Conservation (phyloP, 2,113 vertebrate genomes). For the Epinephelus fuscoguttatus region DNA sequence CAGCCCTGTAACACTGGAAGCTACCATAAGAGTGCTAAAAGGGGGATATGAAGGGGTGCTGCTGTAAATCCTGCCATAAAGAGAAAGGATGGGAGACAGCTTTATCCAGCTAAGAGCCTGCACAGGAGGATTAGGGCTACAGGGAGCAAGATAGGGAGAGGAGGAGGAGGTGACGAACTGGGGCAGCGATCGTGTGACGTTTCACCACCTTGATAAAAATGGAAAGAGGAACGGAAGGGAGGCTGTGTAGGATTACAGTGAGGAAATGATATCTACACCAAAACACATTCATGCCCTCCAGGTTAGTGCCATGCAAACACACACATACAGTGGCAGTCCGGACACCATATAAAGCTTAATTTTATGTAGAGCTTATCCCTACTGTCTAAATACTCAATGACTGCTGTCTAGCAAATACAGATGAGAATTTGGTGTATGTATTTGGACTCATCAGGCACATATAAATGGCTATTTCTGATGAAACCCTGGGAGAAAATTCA, state of each 20-base stretch:
- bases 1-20: slow-evolving; percentile 38
- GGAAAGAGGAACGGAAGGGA: slow-evolving; percentile 19
- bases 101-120: slow-evolving; percentile 73
- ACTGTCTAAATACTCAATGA: slow-evolving; percentile 11
- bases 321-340: slow-evolving; percentile 19
- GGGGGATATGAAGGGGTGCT: slow-evolving; percentile 47
- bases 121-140: slow-evolving; percentile 71
- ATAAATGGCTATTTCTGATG: background rate
- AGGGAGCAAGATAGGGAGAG: slow-evolving; percentile 58
- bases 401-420: slow-evolving; percentile 6
- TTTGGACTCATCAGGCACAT: background rate
- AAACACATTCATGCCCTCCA: slow-evolving; percentile 33
- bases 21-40: slow-evolving; percentile 53
- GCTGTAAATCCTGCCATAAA: slow-evolving; percentile 74
- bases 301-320: slow-evolving; percentile 17
- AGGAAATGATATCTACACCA: slow-evolving; percentile 22
- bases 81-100: slow-evolving; percentile 66
- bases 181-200: slow-evolving; percentile 24
- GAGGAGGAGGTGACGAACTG: slow-evolving; percentile 41
- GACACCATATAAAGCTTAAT: slow-evolving; percentile 22
- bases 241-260: slow-evolving; percentile 31
- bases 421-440: background rate
- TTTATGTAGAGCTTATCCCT: slow-evolving; percentile 29
- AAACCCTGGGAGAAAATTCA: background rate
- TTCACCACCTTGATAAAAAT: slow-evolving; percentile 48